Conservation (phyloP, 2,797 vertebrate species). For the Allobates femoralis region DNA sequence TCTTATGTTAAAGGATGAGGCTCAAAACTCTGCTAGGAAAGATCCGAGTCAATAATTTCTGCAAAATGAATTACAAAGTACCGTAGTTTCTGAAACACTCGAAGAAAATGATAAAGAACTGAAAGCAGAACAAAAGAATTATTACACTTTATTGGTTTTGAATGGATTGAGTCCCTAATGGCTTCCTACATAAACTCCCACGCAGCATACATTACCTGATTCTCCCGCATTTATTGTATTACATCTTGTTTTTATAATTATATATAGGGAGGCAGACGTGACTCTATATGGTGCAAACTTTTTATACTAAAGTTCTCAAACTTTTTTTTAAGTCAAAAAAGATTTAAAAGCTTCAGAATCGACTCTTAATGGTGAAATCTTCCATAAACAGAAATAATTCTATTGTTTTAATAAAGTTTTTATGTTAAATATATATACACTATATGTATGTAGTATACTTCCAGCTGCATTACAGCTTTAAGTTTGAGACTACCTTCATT, state of each 20-base stretch:
- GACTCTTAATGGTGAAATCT: neutral
- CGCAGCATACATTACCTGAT: neutral
- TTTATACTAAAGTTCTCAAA: too few relatives aligned
- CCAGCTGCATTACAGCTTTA: too few relatives aligned
- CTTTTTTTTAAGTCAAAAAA: too few relatives aligned
- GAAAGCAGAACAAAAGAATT: slow-evolving; percentile 23
- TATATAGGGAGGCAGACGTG: neutral
- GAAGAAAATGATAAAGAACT: slow-evolving; percentile 27
- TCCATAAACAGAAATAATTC: too few relatives aligned
- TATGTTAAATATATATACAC: too few relatives aligned
- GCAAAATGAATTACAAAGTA: neutral
- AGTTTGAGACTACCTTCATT: too few relatives aligned
- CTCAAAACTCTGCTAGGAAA: neutral
- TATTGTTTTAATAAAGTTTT: too few relatives aligned
- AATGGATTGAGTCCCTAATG: slow-evolving; percentile 32
- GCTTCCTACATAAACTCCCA: slow-evolving; percentile 32
- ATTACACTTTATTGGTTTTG: slow-evolving; percentile 30
- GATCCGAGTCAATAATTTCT: neutral
- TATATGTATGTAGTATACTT: too few relatives aligned
- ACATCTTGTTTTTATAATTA: neutral
- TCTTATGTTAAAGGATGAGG: neutral
- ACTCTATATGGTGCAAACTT: neutral
- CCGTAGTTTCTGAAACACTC: neutral
- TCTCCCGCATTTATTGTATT: neutral
- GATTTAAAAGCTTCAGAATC: neutral